phyloP scores from a whole-genome alignment of 2,797 vertebrate genomes.

The Thaleichthys pacificus region DNA sequence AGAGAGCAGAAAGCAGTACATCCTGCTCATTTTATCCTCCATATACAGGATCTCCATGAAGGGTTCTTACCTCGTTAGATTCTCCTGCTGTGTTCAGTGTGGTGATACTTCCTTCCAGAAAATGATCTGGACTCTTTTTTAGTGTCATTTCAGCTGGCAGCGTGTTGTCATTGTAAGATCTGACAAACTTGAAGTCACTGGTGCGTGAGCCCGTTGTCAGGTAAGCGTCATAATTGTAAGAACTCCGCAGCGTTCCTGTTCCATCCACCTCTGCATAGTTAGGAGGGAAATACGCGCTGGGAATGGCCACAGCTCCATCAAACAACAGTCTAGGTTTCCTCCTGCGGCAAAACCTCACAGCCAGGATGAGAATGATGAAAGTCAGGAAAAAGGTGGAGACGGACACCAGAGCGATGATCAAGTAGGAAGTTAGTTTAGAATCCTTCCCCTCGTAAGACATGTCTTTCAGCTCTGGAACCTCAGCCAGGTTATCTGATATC shows the following conservation, averaged over 20 bases:
- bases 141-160: conserved; percentile 48
- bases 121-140: conserved; percentile 36
- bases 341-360: conserved; percentile 37
- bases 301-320: conserved; percentile 19
- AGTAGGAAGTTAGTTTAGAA: conserved; percentile 25
- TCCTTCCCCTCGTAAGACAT: conserved; percentile 15
- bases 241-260: conserved; percentile 10
- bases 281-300: conserved; percentile 32
- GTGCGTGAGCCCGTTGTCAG: conserved; percentile 52
- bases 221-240: conserved; percentile 43
- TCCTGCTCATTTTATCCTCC: too few relatives aligned
- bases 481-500: conserved; percentile 30
- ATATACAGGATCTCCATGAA: too few relatives aligned
- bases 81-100: neutral
- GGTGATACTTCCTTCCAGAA: neutral
- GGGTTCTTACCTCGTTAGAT: neutral
- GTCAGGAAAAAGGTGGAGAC: conserved; percentile 61
- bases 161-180: conserved; percentile 49
- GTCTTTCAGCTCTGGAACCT: conserved; percentile 37
- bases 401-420: conserved; percentile 30
- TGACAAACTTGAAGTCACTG: conserved; percentile 40
- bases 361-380: conserved; percentile 42
- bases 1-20: too few relatives aligned
- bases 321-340: conserved; percentile 32
- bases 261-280: conserved; percentile 50